Evolutionary conservation across 2,113 vertebrate species (phyloP), one percentile per base, ranked within the genome.

Genomic region (Equus quagga): DNA sequence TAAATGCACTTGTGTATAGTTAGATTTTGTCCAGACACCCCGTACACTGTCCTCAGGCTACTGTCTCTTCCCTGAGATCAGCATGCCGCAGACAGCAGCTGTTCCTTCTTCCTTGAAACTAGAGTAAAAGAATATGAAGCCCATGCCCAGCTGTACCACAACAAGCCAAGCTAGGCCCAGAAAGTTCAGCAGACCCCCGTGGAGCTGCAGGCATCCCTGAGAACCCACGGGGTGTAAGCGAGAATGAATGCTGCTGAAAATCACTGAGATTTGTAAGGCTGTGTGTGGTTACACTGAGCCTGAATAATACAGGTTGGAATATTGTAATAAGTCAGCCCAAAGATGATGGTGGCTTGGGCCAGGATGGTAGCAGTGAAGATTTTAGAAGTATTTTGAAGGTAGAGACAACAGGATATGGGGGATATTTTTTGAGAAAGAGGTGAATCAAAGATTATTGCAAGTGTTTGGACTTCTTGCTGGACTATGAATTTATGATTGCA

Each of bases 81-180:
- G 0, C 5, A 31, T 56, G 6, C 0, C 46, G 62, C 3, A 41
- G 23, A 54, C 0, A 54, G n/a, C 31, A 73, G 0, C 4, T 78
- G 11, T 7, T 60, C 13, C 15, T 78, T 73, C 54, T 54, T 92
- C 9, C 31, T 79, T 87, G 19, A 81, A 70, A 17, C 14, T 33
- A 78, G 31, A 80, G 28, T 56, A 54, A 75, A 80, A 64, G 8
- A 70, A 41, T 31, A 17, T 87, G 69, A 15, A n/a, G 8, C 1
- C 13, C 13, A 49, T 78, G 9, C 6, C 41, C 19, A 23, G 3
- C 12, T 41, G 1, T 64, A 70, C 0, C 26, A 12, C 54, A 94
- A 13, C 3, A 85, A 85, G 6, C 8, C 28, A 13, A 18, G 3
- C 0, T 8, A 73, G 21, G 12, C 4, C 10, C 70, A 6, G 0